Base-by-base conservation (phyloP, 2,113 vertebrate species). In the Pipra filicauda region DNA sequence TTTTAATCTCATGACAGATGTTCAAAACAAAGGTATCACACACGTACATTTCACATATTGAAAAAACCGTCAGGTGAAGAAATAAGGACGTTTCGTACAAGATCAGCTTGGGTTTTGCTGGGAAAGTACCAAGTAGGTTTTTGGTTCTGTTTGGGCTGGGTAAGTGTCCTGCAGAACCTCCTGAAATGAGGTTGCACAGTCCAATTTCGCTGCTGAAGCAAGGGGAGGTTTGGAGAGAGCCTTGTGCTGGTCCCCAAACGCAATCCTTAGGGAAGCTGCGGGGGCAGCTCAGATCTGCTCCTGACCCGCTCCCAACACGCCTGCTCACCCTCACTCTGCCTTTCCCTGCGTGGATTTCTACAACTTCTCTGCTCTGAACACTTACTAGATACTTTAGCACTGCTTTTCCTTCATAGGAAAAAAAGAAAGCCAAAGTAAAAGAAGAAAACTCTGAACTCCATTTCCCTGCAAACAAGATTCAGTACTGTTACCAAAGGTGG, bases 1-100 rank as follows among this genome's bases (percentile, higher is more conserved):
- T 97, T 97, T 96, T 97, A 95, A 96, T 96, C 93, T 97, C 88
- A 30, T 65, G 72, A 73, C 96, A 96, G 94, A 97, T 96, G 92
- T 90, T 95, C 93, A 57, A 97, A 97, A 97, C 72, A 93, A 96
- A 96, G 90, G 92, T 96, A 91, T 55, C 11, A 17, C 85, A 12
- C 54, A 43, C 6, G 57, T 61, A 84, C 1, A 0, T 44, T 82
- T 55, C 39, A 26, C 6, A 39, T 35, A 54, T 87, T 93, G 90
- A 57, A 11, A 92, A 76, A 76, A 20, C 49, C 85, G 33, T 75
- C 95, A 96, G 93, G 97, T 96, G 88, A 96, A 96, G 94, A 96
- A 96, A 82, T 67, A 58, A 58, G 71, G 57, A 95, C 66, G 59
- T 92, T 94, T 93, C 72, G 33, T 58, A 41, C 17, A 37, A 95